Base-by-base conservation (phyloP, 2,797 vertebrate species). In the Eospalax fontanierii region DNA sequence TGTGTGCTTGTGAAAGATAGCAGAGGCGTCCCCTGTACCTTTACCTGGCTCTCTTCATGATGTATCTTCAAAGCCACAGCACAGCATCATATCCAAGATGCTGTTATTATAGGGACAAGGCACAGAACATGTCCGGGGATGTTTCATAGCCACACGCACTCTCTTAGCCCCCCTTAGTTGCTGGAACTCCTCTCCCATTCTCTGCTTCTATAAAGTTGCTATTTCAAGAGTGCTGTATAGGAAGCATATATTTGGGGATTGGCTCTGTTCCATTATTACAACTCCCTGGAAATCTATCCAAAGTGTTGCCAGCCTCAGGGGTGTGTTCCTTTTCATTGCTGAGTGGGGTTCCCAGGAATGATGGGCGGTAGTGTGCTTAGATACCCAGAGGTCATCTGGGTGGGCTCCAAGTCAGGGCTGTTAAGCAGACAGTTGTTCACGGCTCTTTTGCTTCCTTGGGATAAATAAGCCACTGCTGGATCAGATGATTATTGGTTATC, bases 401-500 rank as follows among this genome's bases (percentile, higher is more conserved):
- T 59, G 4, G 7, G 71, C 68, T 75, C 28, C 18, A 16, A n/a
- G 40, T 83, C 46, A 26, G 80, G 59, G n/a, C 78, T n/a, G 0
- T 33, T 74, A 43, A 6, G 14, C 83, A 33, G 2, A n/a, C 59
- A n/a, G n/a, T 35, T 4, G 57, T 38, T 12, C 14, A 40, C 21
- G 35, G 40, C n/a, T n/a, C 30, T 21, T 80, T 86, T 22, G 15
- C 28, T 87, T 90, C 54, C 66, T 35, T n/a, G 75, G 38, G 63
- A 57, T 54, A 59, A 57, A 57, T 70, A 19, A 75, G 30, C 18
- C 46, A 2, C 61, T 26, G 24, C 70, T 35, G 33, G 18, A 12
- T 83, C 4, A 0, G 6, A 26, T 26, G 3, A 16, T 18, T 3
- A 0, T 38, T 38, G 8, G 7, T 2, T 28, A 65, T 28, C 78